Conservation (phyloP, 1,140 invertebrate genomes). For the Microplitis demolitor region DNA sequence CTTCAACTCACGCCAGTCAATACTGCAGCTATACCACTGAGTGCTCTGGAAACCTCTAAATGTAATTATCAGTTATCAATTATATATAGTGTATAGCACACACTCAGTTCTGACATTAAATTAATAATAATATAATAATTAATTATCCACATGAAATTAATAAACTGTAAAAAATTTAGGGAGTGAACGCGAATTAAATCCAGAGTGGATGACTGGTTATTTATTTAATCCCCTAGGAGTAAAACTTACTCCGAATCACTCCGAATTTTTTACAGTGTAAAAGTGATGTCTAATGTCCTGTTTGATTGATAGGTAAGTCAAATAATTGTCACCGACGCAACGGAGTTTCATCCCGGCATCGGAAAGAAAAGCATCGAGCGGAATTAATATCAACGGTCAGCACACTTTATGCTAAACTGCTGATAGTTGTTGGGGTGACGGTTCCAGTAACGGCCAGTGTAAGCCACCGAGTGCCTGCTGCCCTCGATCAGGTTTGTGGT, state of each 20-base stretch:
- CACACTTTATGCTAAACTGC: constrained; percentile 77
- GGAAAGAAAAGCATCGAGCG: constrained; percentile 42
- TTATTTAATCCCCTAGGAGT: no score
- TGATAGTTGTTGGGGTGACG: constrained; percentile 78
- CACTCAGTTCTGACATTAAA: no score
- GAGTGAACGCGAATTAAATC: no score
- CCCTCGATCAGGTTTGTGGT: constrained; percentile 68
- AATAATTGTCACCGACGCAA: constrained; percentile 5
- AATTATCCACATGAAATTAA: no score
- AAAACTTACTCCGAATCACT: background rate
- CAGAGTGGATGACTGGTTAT: no score
- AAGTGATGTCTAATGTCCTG: background rate
- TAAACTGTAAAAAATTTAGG: no score
- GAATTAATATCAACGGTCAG: constrained; percentile 65
- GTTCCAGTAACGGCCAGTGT: constrained; percentile 74
- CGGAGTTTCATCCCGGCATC: constrained; percentile 7
- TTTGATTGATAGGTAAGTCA: constrained; percentile 26
- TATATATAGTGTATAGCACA: no score
- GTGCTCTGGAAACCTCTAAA: constrained; percentile 42
- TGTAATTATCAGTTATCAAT: constrained; percentile 31
- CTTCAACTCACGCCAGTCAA: constrained; percentile 49
- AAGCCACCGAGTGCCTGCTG: constrained; percentile 67
- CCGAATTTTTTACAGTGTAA: no score
- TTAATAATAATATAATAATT: no score
- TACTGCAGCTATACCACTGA: constrained; percentile 39